A percentile compares a stretch with the other conserved stretches of the same genome.
These are phyloP conservation scores for Meloidogyne hapla DNA, from an alignment of 1,140 invertebrate genomes.

Conservation along the genomic window DNA sequence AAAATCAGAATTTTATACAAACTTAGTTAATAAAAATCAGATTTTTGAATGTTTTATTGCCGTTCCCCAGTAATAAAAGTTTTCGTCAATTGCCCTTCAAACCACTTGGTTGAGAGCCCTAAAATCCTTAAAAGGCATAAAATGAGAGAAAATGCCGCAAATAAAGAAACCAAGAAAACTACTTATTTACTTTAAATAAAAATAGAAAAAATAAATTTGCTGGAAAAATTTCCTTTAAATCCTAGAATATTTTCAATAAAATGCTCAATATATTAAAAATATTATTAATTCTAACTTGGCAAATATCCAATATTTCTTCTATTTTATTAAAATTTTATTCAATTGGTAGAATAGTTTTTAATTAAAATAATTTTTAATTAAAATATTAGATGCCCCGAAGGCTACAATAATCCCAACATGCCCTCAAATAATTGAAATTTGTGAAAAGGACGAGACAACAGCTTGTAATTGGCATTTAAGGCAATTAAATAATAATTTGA, in stretches of 20 bases:
- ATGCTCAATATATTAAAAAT: too few species aligned
- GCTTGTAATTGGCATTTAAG: constrained; percentile 40
- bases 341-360: neutral
- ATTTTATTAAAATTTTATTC: too few species aligned
- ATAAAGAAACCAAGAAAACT: neutral
- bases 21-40: too few species aligned
- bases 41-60: neutral
- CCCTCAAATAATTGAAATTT: neutral
- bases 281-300: too few species aligned
- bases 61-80: neutral
- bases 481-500: neutral
- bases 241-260: too few species aligned
- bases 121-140: neutral
- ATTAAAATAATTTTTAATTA: too few species aligned
- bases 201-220: too few species aligned
- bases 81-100: neutral
- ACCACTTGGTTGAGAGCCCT: neutral
- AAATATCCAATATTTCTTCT: too few species aligned
- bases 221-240: too few species aligned
- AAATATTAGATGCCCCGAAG: neutral
- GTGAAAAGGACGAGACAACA: constrained; percentile 20
- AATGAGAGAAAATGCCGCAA: neutral
- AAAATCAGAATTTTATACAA: too few species aligned
- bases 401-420: neutral
- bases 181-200: too few species aligned